Percentiles rank a stretch among this genome's conserved stretches.
Conservation (phyloP, 2,113 vertebrate genomes). For the Chaetorhynchus papuensis region DNA sequence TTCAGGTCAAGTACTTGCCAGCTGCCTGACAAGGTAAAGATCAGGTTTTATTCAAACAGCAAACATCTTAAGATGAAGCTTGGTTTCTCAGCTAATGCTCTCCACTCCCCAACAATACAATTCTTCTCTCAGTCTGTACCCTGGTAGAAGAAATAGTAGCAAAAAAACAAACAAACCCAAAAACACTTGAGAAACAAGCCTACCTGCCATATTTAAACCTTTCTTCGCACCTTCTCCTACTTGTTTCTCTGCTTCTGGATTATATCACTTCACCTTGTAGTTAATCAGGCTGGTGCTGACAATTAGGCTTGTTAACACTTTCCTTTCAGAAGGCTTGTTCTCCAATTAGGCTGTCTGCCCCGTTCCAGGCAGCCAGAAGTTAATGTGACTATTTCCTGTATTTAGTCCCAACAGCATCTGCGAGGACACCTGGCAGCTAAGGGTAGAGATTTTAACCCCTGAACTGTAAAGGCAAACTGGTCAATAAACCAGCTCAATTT, state of each 20-base stretch:
- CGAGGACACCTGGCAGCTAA: not conserved
- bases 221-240: not conserved
- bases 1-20: constrained; percentile 30
- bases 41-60: not conserved
- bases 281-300: not conserved
- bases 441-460: not conserved
- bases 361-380: not conserved
- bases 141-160: not conserved
- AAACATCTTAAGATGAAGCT: not conserved
- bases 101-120: not conserved
- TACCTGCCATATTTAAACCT: not conserved
- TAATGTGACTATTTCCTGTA: not conserved
- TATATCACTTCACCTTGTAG: not conserved
- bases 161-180: not conserved
- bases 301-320: constrained; percentile 24
- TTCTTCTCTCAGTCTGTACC: not conserved
- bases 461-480: not conserved
- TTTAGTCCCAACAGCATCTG: not conserved
- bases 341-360: not conserved
- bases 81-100: not conserved
- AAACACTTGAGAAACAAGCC: not conserved
- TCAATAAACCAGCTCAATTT: not conserved
- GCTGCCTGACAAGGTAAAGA: not conserved
- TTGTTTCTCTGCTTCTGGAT: not conserved
- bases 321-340: not conserved